Percentiles rank a stretch among this genome's conserved stretches.
Conservation (phyloP, 2,113 vertebrate species). For the Tupaia chinensis region DNA sequence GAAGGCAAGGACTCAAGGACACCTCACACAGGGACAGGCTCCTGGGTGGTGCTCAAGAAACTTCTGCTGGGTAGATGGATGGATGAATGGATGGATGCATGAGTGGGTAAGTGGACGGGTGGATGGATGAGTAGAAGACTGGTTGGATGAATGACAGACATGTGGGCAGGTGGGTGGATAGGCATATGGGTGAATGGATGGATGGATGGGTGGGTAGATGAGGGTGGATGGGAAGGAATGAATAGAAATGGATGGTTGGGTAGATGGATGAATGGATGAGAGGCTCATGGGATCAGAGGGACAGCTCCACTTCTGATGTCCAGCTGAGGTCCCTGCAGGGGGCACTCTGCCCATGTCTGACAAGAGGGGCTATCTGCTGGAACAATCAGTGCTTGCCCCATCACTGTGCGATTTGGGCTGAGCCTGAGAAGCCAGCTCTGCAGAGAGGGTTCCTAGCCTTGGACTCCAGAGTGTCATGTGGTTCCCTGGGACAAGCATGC, state of each 20-base stretch:
- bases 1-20: not conserved
- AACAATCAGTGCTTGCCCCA: not conserved
- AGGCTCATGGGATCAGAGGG: not conserved
- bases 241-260: not conserved
- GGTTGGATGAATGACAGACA: no score
- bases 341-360: not conserved
- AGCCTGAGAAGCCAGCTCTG: not conserved
- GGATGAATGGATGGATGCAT: not conserved
- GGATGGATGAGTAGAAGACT: not conserved
- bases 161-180: not conserved
- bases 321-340: not conserved
- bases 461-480: not conserved
- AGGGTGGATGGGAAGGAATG: no score
- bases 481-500: not conserved
- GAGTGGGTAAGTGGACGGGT: not conserved
- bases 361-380: rapidly evolving
- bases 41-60: not conserved
- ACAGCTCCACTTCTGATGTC: not conserved
- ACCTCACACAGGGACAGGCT: not conserved
- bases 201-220: not conserved
- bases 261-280: not conserved
- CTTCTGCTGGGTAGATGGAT: not conserved
- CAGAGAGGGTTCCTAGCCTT: not conserved
- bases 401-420: not conserved
- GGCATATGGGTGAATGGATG: no score